Base-by-base conservation (phyloP, 2,888 invertebrate genomes). In the Eudemis profundana region DNA sequence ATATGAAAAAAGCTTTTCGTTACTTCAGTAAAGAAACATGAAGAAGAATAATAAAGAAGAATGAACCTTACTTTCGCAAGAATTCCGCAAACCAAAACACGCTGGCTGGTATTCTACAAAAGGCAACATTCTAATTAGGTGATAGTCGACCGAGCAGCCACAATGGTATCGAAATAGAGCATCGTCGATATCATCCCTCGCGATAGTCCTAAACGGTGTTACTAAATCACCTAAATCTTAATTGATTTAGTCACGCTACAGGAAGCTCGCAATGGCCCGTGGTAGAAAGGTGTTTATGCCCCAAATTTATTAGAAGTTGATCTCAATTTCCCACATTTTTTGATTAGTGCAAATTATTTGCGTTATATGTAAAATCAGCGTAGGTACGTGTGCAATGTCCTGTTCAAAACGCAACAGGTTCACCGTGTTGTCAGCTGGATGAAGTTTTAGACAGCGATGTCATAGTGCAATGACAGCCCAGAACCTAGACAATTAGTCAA, bases 191-290 rank as follows among this genome's bases (percentile, higher is more conserved):
- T 53, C 65, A 65, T 64, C 57, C 64, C 57, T 44, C 40, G 21
- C 59, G 63, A 63, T 63, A 42, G 33, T 51, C 60, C 53, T 65
- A 60, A 65, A 60, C 53, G 51, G 50, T 59, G 50, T 59, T 64
- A 46, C 50, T 14, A 44, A 53, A 61, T 36, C 53, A 29, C 53
- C 64, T 64, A 60, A 59, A 65, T 60, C 65, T 65, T 65, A 65
- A 65, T 65, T 60, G 53, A 53, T 60, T 65, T 46, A 53, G 65
- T 60, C 65, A 65, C 65, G 65, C 65, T 65, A 38, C 38, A 21
- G 53, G 51, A 59, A 8, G 42, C 59, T 51, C 64, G 44, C 36
- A 57, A 64, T 57, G 50, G 44, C 15, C 57, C 50, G 23, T 57
- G 50, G 21, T 51, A 44, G 57, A 38, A 57, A 64, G 44, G 50